Conservation (phyloP, 1,140 invertebrate genomes). For the Drosophila asahinai region DNA sequence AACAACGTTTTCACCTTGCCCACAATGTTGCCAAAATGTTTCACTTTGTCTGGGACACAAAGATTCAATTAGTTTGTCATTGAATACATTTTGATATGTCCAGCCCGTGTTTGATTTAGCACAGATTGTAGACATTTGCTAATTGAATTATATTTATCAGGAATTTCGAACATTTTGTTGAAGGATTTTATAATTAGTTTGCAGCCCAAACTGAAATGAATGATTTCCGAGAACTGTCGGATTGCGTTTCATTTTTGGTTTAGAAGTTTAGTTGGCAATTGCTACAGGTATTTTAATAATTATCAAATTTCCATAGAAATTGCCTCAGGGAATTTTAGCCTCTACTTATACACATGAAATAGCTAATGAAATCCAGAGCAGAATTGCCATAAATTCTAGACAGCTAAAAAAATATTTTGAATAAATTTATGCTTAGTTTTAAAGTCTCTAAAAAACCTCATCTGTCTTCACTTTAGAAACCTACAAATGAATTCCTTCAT, state of each 20-base stretch:
- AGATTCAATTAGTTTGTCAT: slow-evolving; percentile 53
- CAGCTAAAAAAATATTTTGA: not conserved
- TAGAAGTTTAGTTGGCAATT: not conserved
- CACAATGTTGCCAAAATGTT: slow-evolving; percentile 46
- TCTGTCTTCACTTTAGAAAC: not conserved
- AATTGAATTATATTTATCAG: slow-evolving; percentile 56
- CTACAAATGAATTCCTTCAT: slow-evolving; percentile 4
- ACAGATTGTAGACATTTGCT: slow-evolving; percentile 48
- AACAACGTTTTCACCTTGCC: slow-evolving; percentile 48
- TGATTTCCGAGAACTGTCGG: not conserved
- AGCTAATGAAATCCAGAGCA: not conserved
- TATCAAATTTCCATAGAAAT: not conserved
- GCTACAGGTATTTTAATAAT: not conserved
- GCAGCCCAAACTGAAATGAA: not conserved
- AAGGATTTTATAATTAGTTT: slow-evolving; percentile 46
- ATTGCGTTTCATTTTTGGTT: not conserved
- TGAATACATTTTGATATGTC: slow-evolving; percentile 34
- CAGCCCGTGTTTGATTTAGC: slow-evolving; percentile 39
- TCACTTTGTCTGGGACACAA: slow-evolving; percentile 40
- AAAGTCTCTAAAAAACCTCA: not conserved
- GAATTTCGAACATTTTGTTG: slow-evolving; percentile 14
- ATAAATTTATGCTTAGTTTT: not conserved
- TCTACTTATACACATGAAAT: too few relatives aligned
- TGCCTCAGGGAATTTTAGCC: not conserved
- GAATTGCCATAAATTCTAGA: too few relatives aligned